Base-by-base conservation (phyloP, 2,797 vertebrate species). In the Antrozous pallidus region DNA sequence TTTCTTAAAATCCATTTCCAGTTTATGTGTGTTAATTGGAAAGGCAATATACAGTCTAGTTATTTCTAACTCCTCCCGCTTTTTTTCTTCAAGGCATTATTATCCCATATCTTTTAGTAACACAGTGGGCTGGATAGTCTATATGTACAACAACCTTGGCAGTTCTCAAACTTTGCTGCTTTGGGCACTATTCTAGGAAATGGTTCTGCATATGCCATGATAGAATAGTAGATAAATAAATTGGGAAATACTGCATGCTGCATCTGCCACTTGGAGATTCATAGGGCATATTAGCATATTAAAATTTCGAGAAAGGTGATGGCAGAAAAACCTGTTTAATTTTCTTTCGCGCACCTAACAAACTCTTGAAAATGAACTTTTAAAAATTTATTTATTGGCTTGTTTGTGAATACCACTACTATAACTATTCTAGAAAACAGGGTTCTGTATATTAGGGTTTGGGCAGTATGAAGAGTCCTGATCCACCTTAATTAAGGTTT, bases 301-400 rank as follows among this genome's bases (percentile, higher is more conserved):
- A 70, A 79, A 67, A 40, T 58, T 36, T 1, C 17, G 63, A 83
- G 31, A n/a, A 70, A 54, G 40, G 22, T 11, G 3, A 13, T 20
- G 14, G n/a, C 24, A 56, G 56, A 45, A 63, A 83, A 67, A 6
- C 40, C n/a, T 58, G 28, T 40, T 85, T 80, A 17, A 54, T 83
- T 87, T 91, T 58, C 47, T 82, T 80, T 28, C 56, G 40, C 40
- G 91, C 8, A 38, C 16, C 65, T 65, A 33, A 45, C 40, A 63
- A 16, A 70, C 61, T 86, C 22, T 26, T 83, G 75, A 70, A 90
- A 73, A 63, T 77, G 36, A 91, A 61, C 28, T 40, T 70, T 24
- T 49, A n/a, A n/a, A n/a, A n/a, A n/a, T 28, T 28, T 31, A 33
- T 22, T 79, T 65, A 31, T 26, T 14, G 13, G 14, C 8, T 83